Conservation (phyloP, 2,888 invertebrate genomes). For the Cylindroiulus punctatus region DNA sequence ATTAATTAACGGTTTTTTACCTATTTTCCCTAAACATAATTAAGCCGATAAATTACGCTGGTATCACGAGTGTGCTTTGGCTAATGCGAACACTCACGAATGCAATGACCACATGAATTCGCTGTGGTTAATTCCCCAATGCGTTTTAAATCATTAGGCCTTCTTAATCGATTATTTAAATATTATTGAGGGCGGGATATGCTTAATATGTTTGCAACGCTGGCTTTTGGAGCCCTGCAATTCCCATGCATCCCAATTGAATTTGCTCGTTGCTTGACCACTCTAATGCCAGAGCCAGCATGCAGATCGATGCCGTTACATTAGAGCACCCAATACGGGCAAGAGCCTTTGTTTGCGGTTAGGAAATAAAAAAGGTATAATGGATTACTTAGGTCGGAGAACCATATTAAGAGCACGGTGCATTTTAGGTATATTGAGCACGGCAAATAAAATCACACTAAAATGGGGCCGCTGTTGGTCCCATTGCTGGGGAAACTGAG, state of each 20-base stretch:
- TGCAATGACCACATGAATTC: conserved; percentile 38
- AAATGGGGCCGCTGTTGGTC: neutral
- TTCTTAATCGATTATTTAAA: conserved; percentile 40
- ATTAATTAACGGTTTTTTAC: conserved; percentile 31
- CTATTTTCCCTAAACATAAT: conserved; percentile 36
- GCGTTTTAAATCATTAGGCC: conserved; percentile 35
- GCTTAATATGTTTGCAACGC: neutral
- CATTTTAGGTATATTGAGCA: conserved; percentile 33
- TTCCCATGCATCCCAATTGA: conserved; percentile 15
- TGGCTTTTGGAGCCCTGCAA: neutral
- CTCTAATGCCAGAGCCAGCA: neutral
- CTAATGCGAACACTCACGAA: conserved; percentile 3
- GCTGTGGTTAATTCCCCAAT: conserved; percentile 23
- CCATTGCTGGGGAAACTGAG: neutral
- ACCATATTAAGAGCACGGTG: neutral
- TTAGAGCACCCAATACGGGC: neutral
- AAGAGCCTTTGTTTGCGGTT: neutral
- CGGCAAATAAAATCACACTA: conserved; percentile 42
- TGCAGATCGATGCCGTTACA: conserved; percentile 16
- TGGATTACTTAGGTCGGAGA: conserved; percentile 27
- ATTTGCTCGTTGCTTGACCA: conserved; percentile 28
- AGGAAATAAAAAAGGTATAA: conserved; percentile 35
- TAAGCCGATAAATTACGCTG: conserved; percentile 12
- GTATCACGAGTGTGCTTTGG: neutral
- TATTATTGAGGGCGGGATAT: conserved; percentile 29